Conservation (phyloP, 2,888 invertebrate species). For the Gryllus longicercus region DNA sequence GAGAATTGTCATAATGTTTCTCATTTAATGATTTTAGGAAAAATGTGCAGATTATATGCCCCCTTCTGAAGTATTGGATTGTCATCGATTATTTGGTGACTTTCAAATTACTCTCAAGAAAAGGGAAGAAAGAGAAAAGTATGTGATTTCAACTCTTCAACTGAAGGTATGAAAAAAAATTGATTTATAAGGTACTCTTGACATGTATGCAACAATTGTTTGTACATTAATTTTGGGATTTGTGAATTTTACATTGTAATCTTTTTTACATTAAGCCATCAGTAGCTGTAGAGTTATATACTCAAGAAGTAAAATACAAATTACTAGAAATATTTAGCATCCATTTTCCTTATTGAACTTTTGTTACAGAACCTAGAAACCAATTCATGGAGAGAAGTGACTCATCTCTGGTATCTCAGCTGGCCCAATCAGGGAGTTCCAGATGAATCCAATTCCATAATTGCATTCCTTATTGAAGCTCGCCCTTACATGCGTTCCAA, state of each 20-base stretch:
- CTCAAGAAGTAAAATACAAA: too few species aligned
- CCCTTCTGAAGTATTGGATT: slow-evolving; percentile 86
- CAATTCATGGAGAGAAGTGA: slow-evolving; percentile 81
- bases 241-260: too few species aligned
- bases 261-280: too few species aligned
- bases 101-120: slow-evolving; percentile 84
- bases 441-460: slow-evolving; percentile 74
- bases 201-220: too few species aligned
- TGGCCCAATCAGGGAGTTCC: slow-evolving; percentile 91
- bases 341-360: neutral
- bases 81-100: slow-evolving; percentile 81
- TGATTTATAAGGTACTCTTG: too few species aligned
- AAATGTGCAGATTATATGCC: slow-evolving; percentile 90
- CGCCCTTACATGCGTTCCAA: slow-evolving; percentile 54
- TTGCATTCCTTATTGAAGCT: slow-evolving; percentile 84
- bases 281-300: too few species aligned
- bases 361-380: slow-evolving; percentile 65
- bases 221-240: too few species aligned
- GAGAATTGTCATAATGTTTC: neutral
- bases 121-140: slow-evolving; percentile 85
- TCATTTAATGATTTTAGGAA: slow-evolving; percentile 56
- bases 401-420: slow-evolving; percentile 85
- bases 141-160: slow-evolving; percentile 80
- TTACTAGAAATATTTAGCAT: too few species aligned
- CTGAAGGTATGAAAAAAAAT: slow-evolving; percentile 57